These are phyloP conservation scores for Stichodactyla mertensii DNA, from an alignment of 64 coral and sea anemone species.

Conservation along the genomic window DNA sequence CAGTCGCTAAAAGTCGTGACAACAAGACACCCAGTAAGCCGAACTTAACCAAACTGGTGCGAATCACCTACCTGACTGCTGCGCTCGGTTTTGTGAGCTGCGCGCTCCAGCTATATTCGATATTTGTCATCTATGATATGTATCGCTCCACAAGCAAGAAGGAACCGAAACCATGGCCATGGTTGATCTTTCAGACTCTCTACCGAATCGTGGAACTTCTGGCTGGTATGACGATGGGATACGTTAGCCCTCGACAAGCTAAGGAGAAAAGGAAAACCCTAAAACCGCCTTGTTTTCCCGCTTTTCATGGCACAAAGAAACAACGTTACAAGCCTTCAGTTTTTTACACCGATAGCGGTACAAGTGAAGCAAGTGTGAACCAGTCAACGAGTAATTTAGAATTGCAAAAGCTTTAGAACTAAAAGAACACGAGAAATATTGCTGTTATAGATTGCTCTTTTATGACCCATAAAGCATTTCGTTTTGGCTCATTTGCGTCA, in stretches of 20 bases:
- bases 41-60: slow-evolving; percentile 64
- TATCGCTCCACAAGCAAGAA: slow-evolving; percentile 6
- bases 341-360: background rate
- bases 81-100: slow-evolving; percentile 48
- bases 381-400: background rate
- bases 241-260: slow-evolving; percentile 64
- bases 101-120: slow-evolving; percentile 62
- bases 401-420: background rate
- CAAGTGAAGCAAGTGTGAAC: background rate
- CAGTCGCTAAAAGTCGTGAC: background rate
- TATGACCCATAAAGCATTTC: too few species aligned
- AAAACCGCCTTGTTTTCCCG: background rate
- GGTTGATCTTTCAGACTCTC: slow-evolving; percentile 51
- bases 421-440: background rate
- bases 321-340: background rate
- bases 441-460: background rate
- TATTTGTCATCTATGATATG: slow-evolving; percentile 60
- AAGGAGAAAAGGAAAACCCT: background rate
- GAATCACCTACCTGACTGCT: slow-evolving; percentile 71
- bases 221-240: slow-evolving; percentile 66
- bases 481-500: too few species aligned
- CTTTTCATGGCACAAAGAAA: background rate
- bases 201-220: slow-evolving; percentile 61
- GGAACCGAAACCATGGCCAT: slow-evolving; percentile 49
- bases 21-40: background rate